Evolutionary conservation across 2,888 invertebrate genomes (phyloP).

Genomic region (Sussaba pulchella): DNA sequence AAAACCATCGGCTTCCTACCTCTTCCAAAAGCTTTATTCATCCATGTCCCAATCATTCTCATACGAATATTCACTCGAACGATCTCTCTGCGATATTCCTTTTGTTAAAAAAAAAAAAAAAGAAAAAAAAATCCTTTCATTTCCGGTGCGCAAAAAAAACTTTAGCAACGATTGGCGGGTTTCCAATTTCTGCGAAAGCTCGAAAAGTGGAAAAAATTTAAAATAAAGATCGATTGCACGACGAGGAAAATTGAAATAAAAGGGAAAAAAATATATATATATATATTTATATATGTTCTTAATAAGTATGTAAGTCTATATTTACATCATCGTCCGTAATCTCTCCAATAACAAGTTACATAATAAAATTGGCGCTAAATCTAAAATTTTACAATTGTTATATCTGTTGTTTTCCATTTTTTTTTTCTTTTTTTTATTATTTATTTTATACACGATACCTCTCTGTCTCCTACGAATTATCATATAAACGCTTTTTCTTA

Average conservation of each 20-base stretch:
- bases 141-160: not conserved
- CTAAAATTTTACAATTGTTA: conserved; percentile 82
- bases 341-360: conserved; percentile 81
- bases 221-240: conserved; percentile 3
- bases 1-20: not conserved
- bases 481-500: conserved; percentile 56
- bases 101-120: no score
- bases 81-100: conserved; percentile 1
- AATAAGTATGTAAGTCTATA: conserved; percentile 84
- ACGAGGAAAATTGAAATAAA: conserved; percentile 52
- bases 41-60: no score
- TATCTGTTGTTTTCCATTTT: conserved; percentile 28
- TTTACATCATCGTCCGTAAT: conserved; percentile 82
- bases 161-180: not conserved
- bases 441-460: conserved; percentile 72
- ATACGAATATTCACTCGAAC: conserved; percentile 16
- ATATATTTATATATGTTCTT: conserved; percentile 67
- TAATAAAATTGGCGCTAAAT: conserved; percentile 81
- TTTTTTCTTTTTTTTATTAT: conserved; percentile 47
- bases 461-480: conserved; percentile 56
- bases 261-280: not conserved
- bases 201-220: not conserved
- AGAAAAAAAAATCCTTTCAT: no score
- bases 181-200: conserved; percentile 6
- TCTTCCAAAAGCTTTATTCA: not conserved